A percentile compares a stretch with the other conserved stretches of the same genome.
phyloP scores from a whole-genome alignment of 2,888 invertebrate genomes.

The Drosophila borealis region DNA sequence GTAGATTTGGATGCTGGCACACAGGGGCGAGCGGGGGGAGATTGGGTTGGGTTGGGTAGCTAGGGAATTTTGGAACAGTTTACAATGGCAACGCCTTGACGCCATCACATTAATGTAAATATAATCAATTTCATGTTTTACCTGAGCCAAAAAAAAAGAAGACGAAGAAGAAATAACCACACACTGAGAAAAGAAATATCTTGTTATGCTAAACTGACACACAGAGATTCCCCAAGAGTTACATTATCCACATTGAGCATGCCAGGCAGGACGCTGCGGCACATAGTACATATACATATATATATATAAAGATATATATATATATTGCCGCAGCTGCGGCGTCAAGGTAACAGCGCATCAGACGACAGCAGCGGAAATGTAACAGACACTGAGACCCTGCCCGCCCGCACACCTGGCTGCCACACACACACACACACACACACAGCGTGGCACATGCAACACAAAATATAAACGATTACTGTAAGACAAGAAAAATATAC shows the following conservation, averaged over 20 bases:
- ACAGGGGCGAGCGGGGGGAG: not conserved
- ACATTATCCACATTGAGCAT: constrained; percentile 72
- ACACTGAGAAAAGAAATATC: constrained; percentile 70
- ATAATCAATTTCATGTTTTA: constrained; percentile 82
- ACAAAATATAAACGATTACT: constrained; percentile 81
- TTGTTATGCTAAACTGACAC: constrained; percentile 82
- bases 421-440: not conserved
- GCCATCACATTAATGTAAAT: constrained; percentile 81
- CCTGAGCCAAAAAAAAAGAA: constrained; percentile 58
- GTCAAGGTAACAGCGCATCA: constrained; percentile 72
- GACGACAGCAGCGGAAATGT: constrained; percentile 67
- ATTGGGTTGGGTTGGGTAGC: constrained; percentile 19
- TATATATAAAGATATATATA: constrained; percentile 15
- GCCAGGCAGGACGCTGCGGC: constrained; percentile 40
- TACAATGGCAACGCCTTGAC: constrained; percentile 72
- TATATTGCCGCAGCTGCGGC: constrained; percentile 56
- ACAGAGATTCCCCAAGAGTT: constrained; percentile 82
- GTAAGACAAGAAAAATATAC: constrained; percentile 80
- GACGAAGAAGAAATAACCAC: constrained; percentile 11
- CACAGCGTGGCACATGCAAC: constrained; percentile 46
- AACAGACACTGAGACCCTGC: constrained; percentile 62
- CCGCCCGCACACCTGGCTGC: constrained; percentile 13
- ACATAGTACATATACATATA: constrained; percentile 23
- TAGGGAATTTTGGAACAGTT: constrained; percentile 54
- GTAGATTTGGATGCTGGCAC: constrained; percentile 21